A percentile compares a stretch with the other conserved stretches of the same genome.
These are phyloP conservation scores for Excalfactoria chinensis DNA, from an alignment of 2,113 vertebrate genomes.

Conservation along the genomic window DNA sequence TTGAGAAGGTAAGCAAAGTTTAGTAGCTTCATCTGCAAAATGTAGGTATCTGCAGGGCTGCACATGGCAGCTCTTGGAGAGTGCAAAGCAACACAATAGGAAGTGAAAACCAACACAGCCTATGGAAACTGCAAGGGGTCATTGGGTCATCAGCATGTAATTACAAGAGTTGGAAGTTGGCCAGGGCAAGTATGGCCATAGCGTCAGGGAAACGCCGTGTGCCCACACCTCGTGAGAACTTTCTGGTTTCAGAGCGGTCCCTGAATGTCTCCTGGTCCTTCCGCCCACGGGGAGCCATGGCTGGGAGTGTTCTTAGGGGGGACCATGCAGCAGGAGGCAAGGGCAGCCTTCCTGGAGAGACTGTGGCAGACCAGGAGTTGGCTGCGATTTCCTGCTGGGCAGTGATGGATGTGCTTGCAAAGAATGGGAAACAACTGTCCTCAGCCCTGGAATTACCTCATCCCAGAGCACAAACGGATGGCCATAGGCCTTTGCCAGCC, in stretches of 20 bases:
- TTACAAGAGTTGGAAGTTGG: constrained; percentile 42
- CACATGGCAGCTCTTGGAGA: constrained; percentile 18
- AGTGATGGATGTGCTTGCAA: accelerated
- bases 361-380: accelerated
- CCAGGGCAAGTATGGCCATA: constrained; percentile 28
- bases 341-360: background rate
- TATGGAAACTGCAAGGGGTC: constrained; percentile 50
- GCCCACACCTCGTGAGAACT: background rate
- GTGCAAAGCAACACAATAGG: constrained; percentile 41
- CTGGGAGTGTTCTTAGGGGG: background rate
- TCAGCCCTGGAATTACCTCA: background rate
- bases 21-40: background rate
- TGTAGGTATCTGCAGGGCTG: background rate
- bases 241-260: background rate
- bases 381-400: accelerated
- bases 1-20: background rate
- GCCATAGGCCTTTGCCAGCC: background rate
- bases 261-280: background rate
- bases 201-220: background rate
- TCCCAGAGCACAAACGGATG: background rate
- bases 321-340: accelerated
- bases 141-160: constrained; percentile 45
- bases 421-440: background rate
- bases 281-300: accelerated
- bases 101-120: constrained; percentile 57